phyloP scores from a whole-genome alignment of 2,113 vertebrate species.

The Mustela nigripes region DNA sequence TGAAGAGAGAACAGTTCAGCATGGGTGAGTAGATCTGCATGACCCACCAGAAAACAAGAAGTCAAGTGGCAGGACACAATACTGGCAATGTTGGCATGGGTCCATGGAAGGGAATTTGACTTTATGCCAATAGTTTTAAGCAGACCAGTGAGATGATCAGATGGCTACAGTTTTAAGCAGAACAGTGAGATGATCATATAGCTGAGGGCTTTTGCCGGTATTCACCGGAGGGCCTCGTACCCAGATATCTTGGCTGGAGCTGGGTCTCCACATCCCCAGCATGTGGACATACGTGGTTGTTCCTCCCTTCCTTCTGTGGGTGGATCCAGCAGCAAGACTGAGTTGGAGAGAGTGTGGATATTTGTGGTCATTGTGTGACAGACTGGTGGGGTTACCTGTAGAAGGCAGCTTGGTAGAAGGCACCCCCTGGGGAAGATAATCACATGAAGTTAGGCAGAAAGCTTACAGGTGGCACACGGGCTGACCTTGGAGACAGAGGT shows the following conservation, averaged over 20 bases:
- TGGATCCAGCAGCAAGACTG: neutral
- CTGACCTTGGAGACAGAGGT: neutral
- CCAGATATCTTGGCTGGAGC: neutral
- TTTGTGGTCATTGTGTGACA: neutral
- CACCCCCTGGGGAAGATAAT: neutral
- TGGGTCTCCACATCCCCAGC: neutral
- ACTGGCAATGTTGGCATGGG: neutral
- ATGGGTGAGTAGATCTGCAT: neutral
- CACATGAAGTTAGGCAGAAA: neutral
- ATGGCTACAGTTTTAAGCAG: neutral
- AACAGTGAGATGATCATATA: neutral
- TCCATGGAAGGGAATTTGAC: neutral
- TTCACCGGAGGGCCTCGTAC: neutral
- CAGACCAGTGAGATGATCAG: too few relatives aligned
- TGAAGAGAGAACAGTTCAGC: neutral
- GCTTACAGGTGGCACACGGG: neutral
- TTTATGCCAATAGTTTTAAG: neutral
- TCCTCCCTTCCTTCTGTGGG: neutral
- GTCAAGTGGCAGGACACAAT: neutral
- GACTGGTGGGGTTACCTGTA: neutral
- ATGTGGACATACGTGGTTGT: neutral
- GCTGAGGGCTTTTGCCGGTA: neutral
- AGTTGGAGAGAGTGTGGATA: neutral
- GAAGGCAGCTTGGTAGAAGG: neutral
- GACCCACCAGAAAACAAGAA: neutral